Conservation (phyloP, 2,113 vertebrate genomes). For the Promerops cafer region DNA sequence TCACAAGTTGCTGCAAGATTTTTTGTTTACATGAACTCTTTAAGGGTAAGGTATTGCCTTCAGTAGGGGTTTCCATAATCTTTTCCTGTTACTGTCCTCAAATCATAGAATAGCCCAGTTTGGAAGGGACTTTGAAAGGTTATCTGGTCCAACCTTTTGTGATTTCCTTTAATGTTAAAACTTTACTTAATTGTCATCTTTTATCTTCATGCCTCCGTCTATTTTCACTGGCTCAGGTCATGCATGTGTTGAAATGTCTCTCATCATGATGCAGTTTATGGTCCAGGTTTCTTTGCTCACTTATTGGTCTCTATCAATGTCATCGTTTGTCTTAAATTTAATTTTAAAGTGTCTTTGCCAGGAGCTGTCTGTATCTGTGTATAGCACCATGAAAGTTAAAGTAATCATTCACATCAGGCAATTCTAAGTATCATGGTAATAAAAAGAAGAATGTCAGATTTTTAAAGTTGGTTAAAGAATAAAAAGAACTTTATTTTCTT, state of each 20-base stretch:
- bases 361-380: not conserved
- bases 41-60: not conserved
- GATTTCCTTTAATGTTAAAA: not conserved
- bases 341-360: not conserved
- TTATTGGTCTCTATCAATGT: not conserved
- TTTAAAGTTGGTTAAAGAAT: not conserved
- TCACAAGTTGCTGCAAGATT: not conserved
- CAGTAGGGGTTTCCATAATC: not conserved
- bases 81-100: not conserved
- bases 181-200: not conserved
- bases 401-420: not conserved
- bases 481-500: not conserved
- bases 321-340: not conserved
- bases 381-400: not conserved
- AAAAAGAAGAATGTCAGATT: not conserved
- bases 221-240: not conserved
- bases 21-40: not conserved
- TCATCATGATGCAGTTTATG: not conserved
- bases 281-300: not conserved
- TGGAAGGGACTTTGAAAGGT: not conserved
- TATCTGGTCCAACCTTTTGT: not conserved
- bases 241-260: not conserved
- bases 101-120: not conserved
- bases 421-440: not conserved
- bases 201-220: not conserved